phyloP scores from a whole-genome alignment of 1,140 invertebrate genomes.

The Cherax destructor region DNA sequence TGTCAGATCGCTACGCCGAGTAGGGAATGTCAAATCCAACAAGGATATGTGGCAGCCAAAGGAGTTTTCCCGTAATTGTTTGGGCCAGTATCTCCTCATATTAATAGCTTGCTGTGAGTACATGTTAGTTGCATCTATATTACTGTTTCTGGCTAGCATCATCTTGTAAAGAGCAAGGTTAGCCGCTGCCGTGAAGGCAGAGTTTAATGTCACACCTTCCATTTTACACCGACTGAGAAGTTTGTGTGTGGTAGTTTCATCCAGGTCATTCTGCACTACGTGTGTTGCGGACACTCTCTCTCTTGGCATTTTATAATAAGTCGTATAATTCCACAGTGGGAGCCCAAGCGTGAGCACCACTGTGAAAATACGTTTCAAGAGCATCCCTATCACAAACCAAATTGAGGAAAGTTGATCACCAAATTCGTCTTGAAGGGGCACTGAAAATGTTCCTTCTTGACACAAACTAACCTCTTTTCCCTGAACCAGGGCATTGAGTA shows the following conservation, averaged over 20 bases:
- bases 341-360: constrained; percentile 41
- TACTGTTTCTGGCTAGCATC: constrained; percentile 26
- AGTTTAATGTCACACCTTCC: constrained; percentile 69
- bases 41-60: constrained; percentile 71
- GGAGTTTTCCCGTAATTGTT: constrained; percentile 49
- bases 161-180: constrained; percentile 64
- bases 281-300: constrained; percentile 42
- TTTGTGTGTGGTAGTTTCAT: constrained; percentile 58
- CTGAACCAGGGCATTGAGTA: constrained; percentile 61
- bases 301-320: constrained; percentile 40
- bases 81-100: constrained; percentile 71
- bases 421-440: constrained; percentile 65
- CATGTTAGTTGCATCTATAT: constrained; percentile 40
- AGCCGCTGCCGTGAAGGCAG: constrained; percentile 69
- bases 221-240: constrained; percentile 61
- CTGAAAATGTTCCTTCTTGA: constrained; percentile 60
- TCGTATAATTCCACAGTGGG: constrained; percentile 62
- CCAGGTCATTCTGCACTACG: constrained; percentile 62
- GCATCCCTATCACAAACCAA: constrained; percentile 22
- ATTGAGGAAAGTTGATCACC: background rate
- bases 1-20: constrained; percentile 40
- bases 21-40: constrained; percentile 62
- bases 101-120: constrained; percentile 63
- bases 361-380: constrained; percentile 63
- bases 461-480: constrained; percentile 50